Base-by-base conservation (phyloP, 1,140 invertebrate genomes). In the Teleogryllus occipitalis region DNA sequence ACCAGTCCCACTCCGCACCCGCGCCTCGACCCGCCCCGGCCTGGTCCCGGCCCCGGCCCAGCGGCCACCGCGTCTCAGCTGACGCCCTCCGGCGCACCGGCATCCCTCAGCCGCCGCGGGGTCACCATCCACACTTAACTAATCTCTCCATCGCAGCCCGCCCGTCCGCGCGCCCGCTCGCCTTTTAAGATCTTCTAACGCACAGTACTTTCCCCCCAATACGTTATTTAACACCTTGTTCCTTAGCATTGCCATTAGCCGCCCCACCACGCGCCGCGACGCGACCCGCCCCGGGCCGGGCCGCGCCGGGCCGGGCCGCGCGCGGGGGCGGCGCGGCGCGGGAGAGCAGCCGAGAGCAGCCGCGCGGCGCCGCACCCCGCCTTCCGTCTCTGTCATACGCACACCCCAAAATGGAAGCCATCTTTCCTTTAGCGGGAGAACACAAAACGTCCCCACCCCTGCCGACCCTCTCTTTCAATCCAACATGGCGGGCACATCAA, bases 401-500 rank as follows among this genome's bases (percentile, higher is more conserved):
- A 65, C 54, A 65, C 54, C 54, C 49, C 54, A 65, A 65, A 65
- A 65, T 65, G 54, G 54, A 65, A 65, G 54, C 54, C 54, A 65
- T 65, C 54, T 65, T 65, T 65, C 54, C 54, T 65, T 65, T 65
- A 65, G 18, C 54, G 18, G 22, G 75, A 14, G 15, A 21, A 76
- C 12, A 10, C 22, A 46, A 21, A 76, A 46, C 39, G 12, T 76
- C 75, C 75, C 22, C 75, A 15, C 75, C 75, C 75, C 75, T 14
- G 8, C 75, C 22, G 0, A 46, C 75, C 21, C 22, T n/a, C 79
- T 74, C 79, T 80, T 80, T 76, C 79, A 80, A 77, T 80, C 77
- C 77, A 82, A 82, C 77, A 80, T 82, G 82, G 82, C 82, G 82
- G 79, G 82, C 80, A 76, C 80, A 82, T 75, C 82, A 80, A 79